These are phyloP conservation scores for Myotis davidii DNA, from an alignment of 2,113 vertebrate genomes.

Conservation along the genomic window DNA sequence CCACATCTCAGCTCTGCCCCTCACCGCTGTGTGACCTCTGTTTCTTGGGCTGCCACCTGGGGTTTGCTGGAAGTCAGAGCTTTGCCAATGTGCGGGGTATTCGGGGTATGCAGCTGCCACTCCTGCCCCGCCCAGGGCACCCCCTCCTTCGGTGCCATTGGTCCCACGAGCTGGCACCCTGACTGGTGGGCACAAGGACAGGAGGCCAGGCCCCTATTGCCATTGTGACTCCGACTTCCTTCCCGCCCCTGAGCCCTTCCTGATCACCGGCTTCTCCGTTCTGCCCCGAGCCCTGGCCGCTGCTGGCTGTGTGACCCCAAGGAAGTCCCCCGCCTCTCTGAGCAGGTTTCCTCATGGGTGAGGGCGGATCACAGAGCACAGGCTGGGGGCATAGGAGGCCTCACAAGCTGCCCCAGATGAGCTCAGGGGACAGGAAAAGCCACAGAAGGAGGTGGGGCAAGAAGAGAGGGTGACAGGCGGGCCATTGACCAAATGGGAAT, in stretches of 20 bases:
- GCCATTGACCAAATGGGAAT: neutral
- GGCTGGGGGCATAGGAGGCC: neutral
- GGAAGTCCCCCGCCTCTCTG: neutral
- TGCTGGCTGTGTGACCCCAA: neutral
- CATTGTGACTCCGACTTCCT: neutral
- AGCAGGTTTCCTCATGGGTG: neutral
- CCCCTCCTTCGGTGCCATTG: neutral
- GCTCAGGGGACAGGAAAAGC: conserved; percentile 44
- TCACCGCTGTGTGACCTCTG: conserved; percentile 52
- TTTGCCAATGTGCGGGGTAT: neutral
- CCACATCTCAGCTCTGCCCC: neutral
- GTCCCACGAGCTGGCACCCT: neutral
- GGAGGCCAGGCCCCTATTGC: neutral
- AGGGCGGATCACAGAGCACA: neutral
- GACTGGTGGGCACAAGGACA: neutral
- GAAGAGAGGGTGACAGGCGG: neutral
- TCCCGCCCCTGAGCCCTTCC: neutral
- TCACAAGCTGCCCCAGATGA: conserved; percentile 4
- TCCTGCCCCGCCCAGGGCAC: neutral
- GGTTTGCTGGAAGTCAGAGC: neutral
- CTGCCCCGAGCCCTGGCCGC: neutral
- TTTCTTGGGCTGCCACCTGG: neutral
- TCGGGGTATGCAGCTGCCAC: neutral
- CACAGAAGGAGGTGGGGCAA: neutral
- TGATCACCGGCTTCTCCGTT: neutral